phyloP scores from a whole-genome alignment of 2,888 invertebrate species.

The Clostera curtula region DNA sequence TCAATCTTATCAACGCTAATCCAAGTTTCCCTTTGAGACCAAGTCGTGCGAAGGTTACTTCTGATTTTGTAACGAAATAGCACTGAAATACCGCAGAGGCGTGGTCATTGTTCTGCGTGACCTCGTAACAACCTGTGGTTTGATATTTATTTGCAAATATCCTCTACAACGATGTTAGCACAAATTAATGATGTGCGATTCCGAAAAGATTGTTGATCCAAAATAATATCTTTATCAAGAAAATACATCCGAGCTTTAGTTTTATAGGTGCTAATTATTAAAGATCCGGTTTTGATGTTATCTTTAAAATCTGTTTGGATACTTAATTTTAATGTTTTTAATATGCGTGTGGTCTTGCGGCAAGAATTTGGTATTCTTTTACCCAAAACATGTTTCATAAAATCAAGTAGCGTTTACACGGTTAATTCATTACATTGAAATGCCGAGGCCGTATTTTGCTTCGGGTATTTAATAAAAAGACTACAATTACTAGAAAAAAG shows the following conservation, averaged over 20 bases:
- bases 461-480: constrained; percentile 6
- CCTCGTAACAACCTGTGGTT: constrained; percentile 14
- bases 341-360: constrained; percentile 18
- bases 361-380: constrained; percentile 12
- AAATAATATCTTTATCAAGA: constrained; percentile 11
- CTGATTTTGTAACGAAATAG: constrained; percentile 33
- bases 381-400: constrained; percentile 9
- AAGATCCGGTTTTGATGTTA: constrained; percentile 16
- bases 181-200: constrained; percentile 17
- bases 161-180: constrained; percentile 12
- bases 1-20: constrained; percentile 19
- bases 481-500: constrained; percentile 6
- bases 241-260: constrained; percentile 16
- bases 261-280: constrained; percentile 19
- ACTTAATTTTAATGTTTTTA: constrained; percentile 14
- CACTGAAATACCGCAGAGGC: constrained; percentile 21
- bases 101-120: constrained; percentile 20
- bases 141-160: constrained; percentile 9
- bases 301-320: constrained; percentile 15
- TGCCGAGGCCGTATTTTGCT: constrained; percentile 2
- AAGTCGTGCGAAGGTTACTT: constrained; percentile 23
- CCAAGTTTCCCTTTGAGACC: constrained; percentile 27
- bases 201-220: constrained; percentile 6
- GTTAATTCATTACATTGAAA: constrained; percentile 2
- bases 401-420: constrained; percentile 3